Evolutionary conservation across 2,797 vertebrate species (phyloP).

Genomic region (Sternarchorhynchus goeldii): DNA sequence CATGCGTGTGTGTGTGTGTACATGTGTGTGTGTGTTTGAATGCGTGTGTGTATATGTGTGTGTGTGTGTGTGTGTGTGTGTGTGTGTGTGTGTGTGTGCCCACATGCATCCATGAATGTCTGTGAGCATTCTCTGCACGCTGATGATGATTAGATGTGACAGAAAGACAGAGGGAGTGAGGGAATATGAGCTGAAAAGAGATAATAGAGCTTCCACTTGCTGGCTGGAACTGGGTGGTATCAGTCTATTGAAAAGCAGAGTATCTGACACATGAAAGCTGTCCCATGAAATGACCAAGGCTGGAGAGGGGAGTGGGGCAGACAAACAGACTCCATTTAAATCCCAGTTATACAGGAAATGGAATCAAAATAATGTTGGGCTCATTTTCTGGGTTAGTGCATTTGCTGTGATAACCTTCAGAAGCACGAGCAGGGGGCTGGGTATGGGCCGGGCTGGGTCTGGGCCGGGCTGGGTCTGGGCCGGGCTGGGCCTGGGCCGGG

Average conservation of each 20-base stretch:
- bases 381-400: slow-evolving; percentile 6
- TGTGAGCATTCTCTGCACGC: slow-evolving; percentile 14
- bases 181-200: slow-evolving; percentile 14
- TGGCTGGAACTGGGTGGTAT: slow-evolving; percentile 1
- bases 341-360: slow-evolving; percentile 20
- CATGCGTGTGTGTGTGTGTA: slow-evolving; percentile 23
- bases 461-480: too few relatives aligned
- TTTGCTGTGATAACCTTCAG: slow-evolving; percentile 37
- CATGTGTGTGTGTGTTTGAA: not conserved
- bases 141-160: slow-evolving; percentile 32
- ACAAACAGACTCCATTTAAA: slow-evolving; percentile 24
- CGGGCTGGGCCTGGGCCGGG: too few relatives aligned
- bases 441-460: too few relatives aligned
- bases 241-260: not conserved
- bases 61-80: not conserved
- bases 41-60: slow-evolving; percentile 9
- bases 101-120: slow-evolving; percentile 15
- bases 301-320: not conserved
- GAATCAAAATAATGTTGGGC: slow-evolving; percentile 14
- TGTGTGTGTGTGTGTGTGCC: slow-evolving; percentile 1
- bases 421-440: slow-evolving; percentile 4
- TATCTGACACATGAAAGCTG: slow-evolving; percentile 20
- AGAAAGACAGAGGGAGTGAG: slow-evolving; percentile 13
- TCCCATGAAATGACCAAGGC: slow-evolving; percentile 6
- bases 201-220: not conserved